Percentiles rank a stretch among this genome's conserved stretches.
phyloP scores from a whole-genome alignment of 2,797 vertebrate genomes.

The Pseudopleuronectes americanus region DNA sequence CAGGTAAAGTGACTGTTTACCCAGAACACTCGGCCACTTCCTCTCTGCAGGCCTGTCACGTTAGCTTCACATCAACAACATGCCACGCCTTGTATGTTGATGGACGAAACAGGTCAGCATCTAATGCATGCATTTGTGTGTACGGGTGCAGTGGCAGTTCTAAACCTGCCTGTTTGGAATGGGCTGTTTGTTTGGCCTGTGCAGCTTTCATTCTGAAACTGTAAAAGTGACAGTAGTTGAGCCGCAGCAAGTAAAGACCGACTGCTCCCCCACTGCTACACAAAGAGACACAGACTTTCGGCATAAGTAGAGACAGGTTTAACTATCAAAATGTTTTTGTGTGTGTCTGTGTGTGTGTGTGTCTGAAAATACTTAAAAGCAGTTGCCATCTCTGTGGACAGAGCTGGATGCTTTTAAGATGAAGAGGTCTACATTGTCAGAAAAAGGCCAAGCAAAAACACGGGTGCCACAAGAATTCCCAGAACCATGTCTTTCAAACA shows the following conservation, averaged over 20 bases:
- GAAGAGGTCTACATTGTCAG: conserved; percentile 22
- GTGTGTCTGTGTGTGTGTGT: not conserved
- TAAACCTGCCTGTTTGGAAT: no score
- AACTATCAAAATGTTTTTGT: not conserved
- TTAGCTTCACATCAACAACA: conserved; percentile 21
- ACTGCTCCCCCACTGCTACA: no score
- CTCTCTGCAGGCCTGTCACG: conserved; percentile 27
- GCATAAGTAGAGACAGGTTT: no score
- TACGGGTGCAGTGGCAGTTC: not conserved
- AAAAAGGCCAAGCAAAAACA: conserved; percentile 35
- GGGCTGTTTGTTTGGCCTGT: no score
- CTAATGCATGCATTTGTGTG: conserved; percentile 16
- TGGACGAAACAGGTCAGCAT: conserved; percentile 45
- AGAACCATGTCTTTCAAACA: conserved; percentile 19
- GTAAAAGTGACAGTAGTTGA: no score
- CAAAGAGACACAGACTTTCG: no score
- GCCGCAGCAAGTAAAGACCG: not conserved
- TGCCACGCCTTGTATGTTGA: not conserved
- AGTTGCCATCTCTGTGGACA: not conserved
- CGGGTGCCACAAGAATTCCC: conserved; percentile 30
- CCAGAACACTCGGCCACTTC: conserved; percentile 6
- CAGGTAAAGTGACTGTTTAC: conserved; percentile 21
- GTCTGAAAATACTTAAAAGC: conserved; percentile 31
- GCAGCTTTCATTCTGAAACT: no score
- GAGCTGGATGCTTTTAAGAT: conserved; percentile 5